These are phyloP conservation scores for Pelochelys cantorii DNA, from an alignment of 2,797 vertebrate genomes.

Conservation along the genomic window DNA sequence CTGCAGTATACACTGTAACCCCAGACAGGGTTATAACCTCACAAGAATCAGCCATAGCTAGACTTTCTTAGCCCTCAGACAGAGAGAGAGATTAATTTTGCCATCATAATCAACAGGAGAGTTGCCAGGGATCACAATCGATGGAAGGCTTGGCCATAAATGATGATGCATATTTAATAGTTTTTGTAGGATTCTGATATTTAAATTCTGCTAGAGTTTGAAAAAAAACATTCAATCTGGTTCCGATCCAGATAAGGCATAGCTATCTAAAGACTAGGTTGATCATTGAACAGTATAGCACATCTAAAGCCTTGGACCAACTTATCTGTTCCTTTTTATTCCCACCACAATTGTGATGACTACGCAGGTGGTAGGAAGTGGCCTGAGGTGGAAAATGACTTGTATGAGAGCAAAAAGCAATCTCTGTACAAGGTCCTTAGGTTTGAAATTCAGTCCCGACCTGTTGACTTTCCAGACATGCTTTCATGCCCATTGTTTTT, in stretches of 20 bases:
- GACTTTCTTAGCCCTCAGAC: not conserved
- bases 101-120: not conserved
- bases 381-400: slow-evolving; percentile 38
- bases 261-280: not conserved
- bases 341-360: slow-evolving; percentile 46
- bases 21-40: not conserved
- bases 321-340: not conserved
- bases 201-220: not conserved
- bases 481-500: not conserved
- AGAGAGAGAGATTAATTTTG: not conserved
- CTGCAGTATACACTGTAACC: not conserved
- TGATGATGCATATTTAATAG: not conserved
- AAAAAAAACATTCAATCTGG: not conserved
- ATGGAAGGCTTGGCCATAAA: not conserved
- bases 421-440: slow-evolving; percentile 31
- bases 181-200: not conserved
- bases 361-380: slow-evolving; percentile 17
- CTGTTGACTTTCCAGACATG: not conserved
- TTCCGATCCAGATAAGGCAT: not conserved
- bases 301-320: slow-evolving; percentile 38
- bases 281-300: not conserved
- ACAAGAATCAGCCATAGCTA: not conserved
- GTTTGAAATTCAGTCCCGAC: slow-evolving; percentile 29
- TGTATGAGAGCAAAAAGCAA: slow-evolving; percentile 1
- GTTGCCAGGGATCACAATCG: not conserved